Evolutionary conservation across 2,888 invertebrate genomes (phyloP), one percentile per base, ranked within the genome.

Genomic region (Hypsopygia costalis): DNA sequence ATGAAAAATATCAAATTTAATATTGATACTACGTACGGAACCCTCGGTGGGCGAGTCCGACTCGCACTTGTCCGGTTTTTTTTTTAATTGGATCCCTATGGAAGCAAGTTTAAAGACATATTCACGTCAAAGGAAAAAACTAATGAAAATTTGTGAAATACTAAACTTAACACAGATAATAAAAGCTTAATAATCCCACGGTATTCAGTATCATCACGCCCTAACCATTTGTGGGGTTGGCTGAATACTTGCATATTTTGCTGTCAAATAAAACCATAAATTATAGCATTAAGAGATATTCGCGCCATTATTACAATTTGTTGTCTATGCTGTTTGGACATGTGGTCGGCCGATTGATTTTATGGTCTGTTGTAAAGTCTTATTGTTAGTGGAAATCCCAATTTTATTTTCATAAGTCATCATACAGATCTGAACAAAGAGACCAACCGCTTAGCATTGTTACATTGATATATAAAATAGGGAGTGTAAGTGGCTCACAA

Each of bases 261-360:
- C 51, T 66, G 76, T 74, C 74, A 73, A 63, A 64, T 58, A 59
- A 67, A 60, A 69, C 60, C 61, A 85, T 86, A 82, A 82, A 83
- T 86, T 67, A 80, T 46, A 57, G 81, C 63, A 75, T 86, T 83
- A 81, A 51, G 49, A 48, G 58, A 58, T 16, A 16, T 68, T 63
- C 59, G 50, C 38, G 48, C 56, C 49, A 45, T 67, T 73, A 73
- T 70, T 70, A 64, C 69, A 63, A 75, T 71, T 61, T 69, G 67
- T 62, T 58, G 55, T 57, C 58, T 62, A 51, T 49, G 55, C 47
- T 52, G 45, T 47, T 46, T 50, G 51, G 39, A 42, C 72, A 71
- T 66, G 62, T 61, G 71, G 66, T 44, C 41, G 51, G 46, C 53
- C 57, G 42, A 59, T 67, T 63, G 53, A 56, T 52, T 52, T 62